Conservation (phyloP, 2,113 vertebrate species). For the Xiphophorus maculatus region DNA sequence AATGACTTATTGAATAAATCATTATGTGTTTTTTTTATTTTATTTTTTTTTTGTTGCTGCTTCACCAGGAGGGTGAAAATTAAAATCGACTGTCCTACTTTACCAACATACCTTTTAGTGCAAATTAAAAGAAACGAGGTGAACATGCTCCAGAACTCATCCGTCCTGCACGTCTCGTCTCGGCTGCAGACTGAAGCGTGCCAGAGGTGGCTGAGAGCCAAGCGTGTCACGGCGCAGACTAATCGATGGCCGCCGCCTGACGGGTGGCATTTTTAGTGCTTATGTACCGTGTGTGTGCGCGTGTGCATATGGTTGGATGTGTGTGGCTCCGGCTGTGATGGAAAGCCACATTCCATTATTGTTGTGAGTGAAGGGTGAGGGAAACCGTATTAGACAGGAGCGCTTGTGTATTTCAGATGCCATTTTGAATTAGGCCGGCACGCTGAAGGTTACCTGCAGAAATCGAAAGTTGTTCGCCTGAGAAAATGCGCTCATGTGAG, state of each 20-base stretch:
- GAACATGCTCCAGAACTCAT: constrained; percentile 15
- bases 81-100: constrained; percentile 65
- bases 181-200: constrained; percentile 13
- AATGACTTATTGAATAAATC: constrained; percentile 63
- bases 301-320: constrained; percentile 16
- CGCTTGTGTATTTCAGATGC: constrained; percentile 48
- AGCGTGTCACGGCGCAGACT: constrained; percentile 14
- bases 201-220: constrained; percentile 42
- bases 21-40: constrained; percentile 35
- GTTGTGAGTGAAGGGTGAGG: constrained; percentile 12
- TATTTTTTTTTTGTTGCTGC: constrained; percentile 35
- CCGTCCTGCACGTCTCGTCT: constrained; percentile 1
- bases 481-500: constrained; percentile 27
- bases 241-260: constrained; percentile 43
- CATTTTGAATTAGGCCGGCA: constrained; percentile 40
- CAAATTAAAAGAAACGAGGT: constrained; percentile 27
- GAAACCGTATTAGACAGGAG: constrained; percentile 37
- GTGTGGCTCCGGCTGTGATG: constrained; percentile 26
- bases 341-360: constrained; percentile 52
- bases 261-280: constrained; percentile 2
- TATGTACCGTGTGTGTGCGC: not conserved
- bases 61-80: constrained; percentile 55
- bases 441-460: constrained; percentile 29
- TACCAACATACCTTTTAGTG: constrained; percentile 31
- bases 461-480: constrained; percentile 35